Evolutionary conservation across 2,797 vertebrate genomes (phyloP).

Genomic region (Oreochromis grahami): DNA sequence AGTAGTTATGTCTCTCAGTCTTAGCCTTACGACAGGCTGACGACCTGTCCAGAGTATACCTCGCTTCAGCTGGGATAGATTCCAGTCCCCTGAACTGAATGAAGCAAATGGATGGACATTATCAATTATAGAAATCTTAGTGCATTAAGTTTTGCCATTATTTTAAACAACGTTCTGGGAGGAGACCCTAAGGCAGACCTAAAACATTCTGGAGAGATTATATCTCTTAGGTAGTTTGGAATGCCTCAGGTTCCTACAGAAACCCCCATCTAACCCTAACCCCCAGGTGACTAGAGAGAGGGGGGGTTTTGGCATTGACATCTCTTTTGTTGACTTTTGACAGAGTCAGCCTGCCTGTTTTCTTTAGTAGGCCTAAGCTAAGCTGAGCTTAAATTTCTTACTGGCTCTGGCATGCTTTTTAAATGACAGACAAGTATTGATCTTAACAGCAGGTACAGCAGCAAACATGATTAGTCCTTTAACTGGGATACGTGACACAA

Average conservation of each 20-base stretch:
- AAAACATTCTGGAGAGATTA: neutral
- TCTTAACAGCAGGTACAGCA: neutral
- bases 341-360: neutral
- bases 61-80: neutral
- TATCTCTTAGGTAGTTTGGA: neutral
- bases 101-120: neutral
- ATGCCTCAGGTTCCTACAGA: neutral
- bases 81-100: neutral
- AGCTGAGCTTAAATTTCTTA: neutral
- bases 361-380: neutral
- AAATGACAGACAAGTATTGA: neutral
- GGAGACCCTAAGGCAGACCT: neutral
- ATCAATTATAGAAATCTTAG: neutral
- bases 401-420: neutral
- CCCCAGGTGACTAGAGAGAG: neutral
- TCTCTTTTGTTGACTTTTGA: neutral
- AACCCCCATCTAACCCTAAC: neutral
- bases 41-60: neutral
- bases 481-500: neutral
- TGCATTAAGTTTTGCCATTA: neutral
- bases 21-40: neutral
- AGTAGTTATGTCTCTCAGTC: neutral
- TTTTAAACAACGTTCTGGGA: neutral
- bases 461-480: neutral
- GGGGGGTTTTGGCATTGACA: neutral